Evolutionary conservation across 2,113 vertebrate genomes (phyloP).

Genomic region (Silurus glanis): DNA sequence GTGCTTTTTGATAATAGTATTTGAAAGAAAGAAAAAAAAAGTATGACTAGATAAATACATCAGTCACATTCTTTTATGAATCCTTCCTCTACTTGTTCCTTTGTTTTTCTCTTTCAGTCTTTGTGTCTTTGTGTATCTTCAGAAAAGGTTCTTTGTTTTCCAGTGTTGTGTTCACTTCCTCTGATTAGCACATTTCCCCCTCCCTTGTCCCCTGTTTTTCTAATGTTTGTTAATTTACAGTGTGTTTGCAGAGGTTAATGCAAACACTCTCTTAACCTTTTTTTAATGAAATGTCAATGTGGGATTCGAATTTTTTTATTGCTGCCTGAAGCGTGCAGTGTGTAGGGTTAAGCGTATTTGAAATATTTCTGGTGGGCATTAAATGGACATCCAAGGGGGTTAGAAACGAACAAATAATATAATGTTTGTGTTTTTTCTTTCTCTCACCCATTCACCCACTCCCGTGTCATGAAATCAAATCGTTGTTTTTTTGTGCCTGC

Average conservation of each 20-base stretch:
- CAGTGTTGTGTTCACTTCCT: conserved; percentile 50
- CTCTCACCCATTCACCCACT: too few relatives aligned
- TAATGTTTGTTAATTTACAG: neutral
- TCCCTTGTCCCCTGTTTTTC: neutral
- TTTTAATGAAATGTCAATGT: too few relatives aligned
- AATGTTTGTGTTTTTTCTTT: too few relatives aligned
- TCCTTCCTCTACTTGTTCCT: neutral
- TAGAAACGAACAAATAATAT: neutral
- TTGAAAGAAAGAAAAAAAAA: too few relatives aligned
- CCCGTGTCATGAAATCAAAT: neutral
- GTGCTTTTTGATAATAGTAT: too few relatives aligned
- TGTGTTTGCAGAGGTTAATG: neutral
- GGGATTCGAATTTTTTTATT: neutral
- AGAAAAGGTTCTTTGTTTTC: conserved; percentile 58
- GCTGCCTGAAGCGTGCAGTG: neutral
- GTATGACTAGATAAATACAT: neutral
- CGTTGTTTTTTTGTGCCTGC: conserved; percentile 24
- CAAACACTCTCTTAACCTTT: neutral
- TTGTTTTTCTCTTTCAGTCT: neutral
- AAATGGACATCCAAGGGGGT: neutral
- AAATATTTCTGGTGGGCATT: neutral
- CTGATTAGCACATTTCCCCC: conserved; percentile 23
- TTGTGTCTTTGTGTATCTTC: conserved; percentile 48
- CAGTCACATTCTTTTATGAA: neutral
- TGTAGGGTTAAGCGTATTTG: neutral